Evolutionary conservation across 2,113 vertebrate genomes (phyloP), one percentile per base, ranked within the genome.

Genomic region (Chaetodon auriga): DNA sequence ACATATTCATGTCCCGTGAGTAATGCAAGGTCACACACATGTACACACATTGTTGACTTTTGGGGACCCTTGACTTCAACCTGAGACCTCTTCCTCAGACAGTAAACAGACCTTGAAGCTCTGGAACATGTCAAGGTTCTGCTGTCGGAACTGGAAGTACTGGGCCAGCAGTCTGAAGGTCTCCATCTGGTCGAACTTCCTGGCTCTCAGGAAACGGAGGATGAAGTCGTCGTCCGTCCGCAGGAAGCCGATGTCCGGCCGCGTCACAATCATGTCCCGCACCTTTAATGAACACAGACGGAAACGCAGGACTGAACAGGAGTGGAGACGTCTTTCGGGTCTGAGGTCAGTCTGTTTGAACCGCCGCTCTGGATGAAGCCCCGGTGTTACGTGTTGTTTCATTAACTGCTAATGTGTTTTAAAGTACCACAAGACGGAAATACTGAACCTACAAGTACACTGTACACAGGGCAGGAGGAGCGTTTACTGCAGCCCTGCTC

Each of bases 101-200:
- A 14, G 36, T 53, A 1, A 35, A 10, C 54, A 0, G 0, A 94
- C 98, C 38, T 99, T 99, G 92, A 99, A 98, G 96, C 97, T 99
- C 94, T 99, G 99, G 95, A 99, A 99, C 97, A 99, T 99, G 92
- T 99, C 98, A 83, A 99, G 96, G 94, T 99, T 99, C 95, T 99
- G 98, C 91, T 99, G 98, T 5, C 98, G 92, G 90, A 99, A 99
- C 89, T 99, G 98, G 88, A 99, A 99, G 94, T 99, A 99, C 75
- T 99, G 98, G 80, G 98, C 98, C 95, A 99, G 92, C 75, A 99
- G 96, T 12, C 98, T 95, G 92, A 99, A 99, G 5, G 97, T 98
- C 83, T 99, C 98, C 80, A 96, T 95, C 92, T 97, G 98, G 91
- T 99, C 96, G 90, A 99, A 99, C 96, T 99, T 99, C 81, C 98